phyloP scores from a whole-genome alignment of 1,140 invertebrate species.

The Geopemphigus sp. region DNA sequence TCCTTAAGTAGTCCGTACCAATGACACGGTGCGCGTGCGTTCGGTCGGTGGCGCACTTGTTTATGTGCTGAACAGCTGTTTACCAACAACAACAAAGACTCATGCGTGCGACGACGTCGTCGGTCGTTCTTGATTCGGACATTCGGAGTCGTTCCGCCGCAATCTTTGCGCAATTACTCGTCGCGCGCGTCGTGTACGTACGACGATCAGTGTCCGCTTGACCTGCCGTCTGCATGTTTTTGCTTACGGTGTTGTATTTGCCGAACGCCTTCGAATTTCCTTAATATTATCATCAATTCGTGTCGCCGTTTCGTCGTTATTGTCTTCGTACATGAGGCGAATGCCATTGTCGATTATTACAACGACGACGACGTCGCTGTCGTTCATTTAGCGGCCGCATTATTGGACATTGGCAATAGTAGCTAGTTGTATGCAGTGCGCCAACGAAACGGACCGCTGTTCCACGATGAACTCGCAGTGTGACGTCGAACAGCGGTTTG shows the following conservation, averaged over 20 bases:
- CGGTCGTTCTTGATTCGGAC: not conserved
- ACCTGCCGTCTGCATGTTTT: no score
- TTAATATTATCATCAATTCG: no score
- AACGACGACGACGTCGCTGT: not conserved
- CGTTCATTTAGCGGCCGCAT: not conserved
- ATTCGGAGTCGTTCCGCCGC: not conserved
- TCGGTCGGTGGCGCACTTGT: constrained; percentile 32
- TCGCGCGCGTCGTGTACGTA: no score
- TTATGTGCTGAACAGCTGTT: constrained; percentile 40
- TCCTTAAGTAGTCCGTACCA: no score
- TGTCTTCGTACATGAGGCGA: constrained; percentile 13
- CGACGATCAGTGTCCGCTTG: not conserved
- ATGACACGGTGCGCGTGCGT: no score
- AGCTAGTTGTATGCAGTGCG: no score
- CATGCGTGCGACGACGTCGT: constrained; percentile 11
- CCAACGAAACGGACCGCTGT: not conserved
- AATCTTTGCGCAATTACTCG: not conserved
- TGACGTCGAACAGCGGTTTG: not conserved
- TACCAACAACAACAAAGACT: constrained; percentile 40
- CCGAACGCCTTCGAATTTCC: not conserved
- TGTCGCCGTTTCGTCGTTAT: not conserved
- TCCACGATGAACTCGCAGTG: not conserved
- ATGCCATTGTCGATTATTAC: not conserved
- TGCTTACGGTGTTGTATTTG: no score
- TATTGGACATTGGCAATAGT: not conserved